Evolutionary conservation across 2,888 invertebrate species (phyloP), one percentile per base, ranked within the genome.

Genomic region (Drosophila recens): DNA sequence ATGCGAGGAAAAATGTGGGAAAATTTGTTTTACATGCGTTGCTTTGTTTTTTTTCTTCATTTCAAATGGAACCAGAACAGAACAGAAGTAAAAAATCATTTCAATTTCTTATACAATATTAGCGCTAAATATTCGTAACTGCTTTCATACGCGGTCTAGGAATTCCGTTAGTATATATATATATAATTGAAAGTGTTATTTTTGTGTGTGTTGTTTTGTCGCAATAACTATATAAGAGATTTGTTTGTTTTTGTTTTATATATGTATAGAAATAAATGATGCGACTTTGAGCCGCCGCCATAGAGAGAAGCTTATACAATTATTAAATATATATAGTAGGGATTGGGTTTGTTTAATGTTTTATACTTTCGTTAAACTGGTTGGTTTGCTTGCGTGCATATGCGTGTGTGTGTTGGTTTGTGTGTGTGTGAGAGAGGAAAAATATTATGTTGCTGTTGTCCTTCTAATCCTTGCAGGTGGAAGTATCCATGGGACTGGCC

Each of bases 401-500:
- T 51, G 43, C 36, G 51, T 27, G 42, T 46, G 48, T 17, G 38
- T 56, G 66, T 80, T 59, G 67, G 68, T 67, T 42, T 20, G 51
- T 64, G 38, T 51, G 71, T 42, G 20, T 59, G 57, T 40, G 43
- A 30, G 43, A n/a, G 17, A 15, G 36, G 27, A 33, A 20, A 30
- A 49, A 33, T 13, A 33, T 13, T 33, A 40, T 53, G 13, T 10
- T 52, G 52, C 46, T 20, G 33, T 17, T 30, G 42, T 13, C 48
- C 43, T 57, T 42, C 89, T 94, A 95, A 90, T 95, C 95, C 91
- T 94, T 94, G 82, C 93, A 94, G 70, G 93, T 91, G 70, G 95
- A 95, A 62, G 95, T 95, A 93, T 96, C 96, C 96, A 96, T 96
- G 56, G 96, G 96, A 93, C 95, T 96, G 91, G 95, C 95, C 72